Percentiles rank a stretch among this genome's conserved stretches.
Evolutionary conservation across 2,888 invertebrate genomes (phyloP).

Genomic region (Drepanosiphum platanoidis): DNA sequence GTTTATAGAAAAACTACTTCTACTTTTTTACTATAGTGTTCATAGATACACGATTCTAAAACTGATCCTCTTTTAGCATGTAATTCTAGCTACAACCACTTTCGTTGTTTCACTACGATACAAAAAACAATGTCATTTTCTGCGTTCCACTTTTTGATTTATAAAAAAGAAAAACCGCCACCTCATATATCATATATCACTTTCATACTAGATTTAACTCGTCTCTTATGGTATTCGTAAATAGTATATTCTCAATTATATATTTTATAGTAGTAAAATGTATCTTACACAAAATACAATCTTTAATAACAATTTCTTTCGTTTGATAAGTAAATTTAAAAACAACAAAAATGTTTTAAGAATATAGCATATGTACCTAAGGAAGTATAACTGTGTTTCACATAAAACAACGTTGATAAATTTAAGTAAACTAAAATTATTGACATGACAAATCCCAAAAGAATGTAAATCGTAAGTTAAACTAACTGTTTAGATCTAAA

Average conservation of each 20-base stretch:
- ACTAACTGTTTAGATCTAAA: no score
- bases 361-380: no score
- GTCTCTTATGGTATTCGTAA: not conserved
- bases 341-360: no score
- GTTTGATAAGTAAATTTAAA: no score
- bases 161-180: not conserved
- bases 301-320: not conserved
- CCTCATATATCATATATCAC: not conserved
- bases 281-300: not conserved
- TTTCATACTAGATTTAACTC: not conserved
- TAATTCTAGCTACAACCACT: not conserved
- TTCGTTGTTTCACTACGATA: not conserved
- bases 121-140: not conserved
- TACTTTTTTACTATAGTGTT: no score
- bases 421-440: no score
- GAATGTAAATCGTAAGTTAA: no score
- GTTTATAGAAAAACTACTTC: not conserved
- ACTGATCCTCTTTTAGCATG: not conserved
- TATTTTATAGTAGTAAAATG: not conserved
- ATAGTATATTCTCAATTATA: not conserved
- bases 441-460: no score
- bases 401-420: no score
- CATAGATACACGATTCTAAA: not conserved
- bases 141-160: conserved; percentile 20
- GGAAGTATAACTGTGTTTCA: not conserved